Conservation (phyloP, 2,113 vertebrate genomes). For the Menidia beryllina region DNA sequence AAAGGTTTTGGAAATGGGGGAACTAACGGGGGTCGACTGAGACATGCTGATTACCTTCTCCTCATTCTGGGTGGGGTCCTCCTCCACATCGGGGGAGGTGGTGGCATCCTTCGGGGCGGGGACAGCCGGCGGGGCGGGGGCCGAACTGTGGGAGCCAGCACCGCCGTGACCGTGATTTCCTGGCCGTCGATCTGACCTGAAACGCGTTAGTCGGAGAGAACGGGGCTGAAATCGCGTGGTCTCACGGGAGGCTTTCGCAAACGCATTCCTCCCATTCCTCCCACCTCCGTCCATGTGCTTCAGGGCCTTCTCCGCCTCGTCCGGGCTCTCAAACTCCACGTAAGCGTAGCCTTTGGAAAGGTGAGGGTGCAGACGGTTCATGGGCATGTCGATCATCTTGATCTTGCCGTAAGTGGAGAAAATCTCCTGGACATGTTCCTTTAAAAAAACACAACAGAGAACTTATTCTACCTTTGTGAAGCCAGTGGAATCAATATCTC, state of each 20-base stretch:
- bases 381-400: conserved; percentile 97
- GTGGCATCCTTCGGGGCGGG: conserved; percentile 93
- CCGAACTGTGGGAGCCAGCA: conserved; percentile 88
- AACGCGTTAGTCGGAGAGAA: background rate
- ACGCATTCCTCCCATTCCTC: background rate
- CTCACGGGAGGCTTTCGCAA: background rate
- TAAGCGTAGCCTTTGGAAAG: conserved; percentile 95
- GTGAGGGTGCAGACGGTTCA: conserved; percentile 91
- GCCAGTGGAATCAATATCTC: background rate
- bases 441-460: conserved; percentile 1
- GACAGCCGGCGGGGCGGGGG: conserved; percentile 86
- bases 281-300: conserved; percentile 98
- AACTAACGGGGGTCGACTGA: no score
- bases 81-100: conserved; percentile 94
- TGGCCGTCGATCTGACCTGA: conserved; percentile 97
- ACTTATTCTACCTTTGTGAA: background rate
- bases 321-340: conserved; percentile 92
- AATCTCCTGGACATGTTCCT: conserved; percentile 99
- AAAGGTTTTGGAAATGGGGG: no score
- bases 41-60: conserved; percentile 86
- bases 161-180: conserved; percentile 95
- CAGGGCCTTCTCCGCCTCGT: conserved; percentile 94
- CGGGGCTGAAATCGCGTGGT: accelerated
- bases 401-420: conserved; percentile 96
- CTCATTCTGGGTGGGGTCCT: conserved; percentile 94